Conservation (phyloP, 2,888 invertebrate genomes). For the Aleiodes alternator region DNA sequence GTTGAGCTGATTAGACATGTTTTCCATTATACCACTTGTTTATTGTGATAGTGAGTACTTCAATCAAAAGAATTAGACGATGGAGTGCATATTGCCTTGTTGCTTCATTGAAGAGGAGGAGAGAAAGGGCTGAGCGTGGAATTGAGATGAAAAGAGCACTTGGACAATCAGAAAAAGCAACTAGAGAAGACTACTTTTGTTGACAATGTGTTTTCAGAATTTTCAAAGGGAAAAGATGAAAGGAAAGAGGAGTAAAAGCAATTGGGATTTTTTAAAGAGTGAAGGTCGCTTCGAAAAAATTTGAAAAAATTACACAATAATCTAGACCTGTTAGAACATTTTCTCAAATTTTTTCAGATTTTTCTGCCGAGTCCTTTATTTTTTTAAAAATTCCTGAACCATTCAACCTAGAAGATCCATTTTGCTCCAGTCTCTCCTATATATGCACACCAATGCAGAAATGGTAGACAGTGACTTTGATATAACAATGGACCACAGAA, state of each 20-base stretch:
- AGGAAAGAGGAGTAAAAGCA: not conserved
- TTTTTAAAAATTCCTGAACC: no score
- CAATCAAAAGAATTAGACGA: not conserved
- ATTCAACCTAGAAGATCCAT: no score
- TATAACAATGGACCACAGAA: conserved; percentile 20
- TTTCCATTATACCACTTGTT: conserved; percentile 12
- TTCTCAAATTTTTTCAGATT: no score
- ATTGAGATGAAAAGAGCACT: conserved; percentile 16
- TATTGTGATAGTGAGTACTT: no score
- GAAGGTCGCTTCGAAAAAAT: no score
- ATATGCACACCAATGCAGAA: not conserved
- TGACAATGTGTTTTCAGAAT: not conserved
- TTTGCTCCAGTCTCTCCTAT: not conserved
- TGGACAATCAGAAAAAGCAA: conserved; percentile 22
- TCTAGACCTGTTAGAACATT: no score
- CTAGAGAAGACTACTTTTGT: conserved; percentile 8
- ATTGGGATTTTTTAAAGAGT: no score
- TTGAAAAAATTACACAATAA: no score
- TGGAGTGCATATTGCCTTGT: not conserved
- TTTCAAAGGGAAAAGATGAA: conserved; percentile 22
- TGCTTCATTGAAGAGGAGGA: not conserved
- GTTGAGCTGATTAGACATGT: conserved; percentile 40
- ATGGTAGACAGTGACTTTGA: conserved; percentile 11
- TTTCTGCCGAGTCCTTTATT: not conserved
- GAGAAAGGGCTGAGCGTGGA: no score